These are phyloP conservation scores for Terrapene triunguis DNA, from an alignment of 2,113 vertebrate genomes.

Conservation along the genomic window DNA sequence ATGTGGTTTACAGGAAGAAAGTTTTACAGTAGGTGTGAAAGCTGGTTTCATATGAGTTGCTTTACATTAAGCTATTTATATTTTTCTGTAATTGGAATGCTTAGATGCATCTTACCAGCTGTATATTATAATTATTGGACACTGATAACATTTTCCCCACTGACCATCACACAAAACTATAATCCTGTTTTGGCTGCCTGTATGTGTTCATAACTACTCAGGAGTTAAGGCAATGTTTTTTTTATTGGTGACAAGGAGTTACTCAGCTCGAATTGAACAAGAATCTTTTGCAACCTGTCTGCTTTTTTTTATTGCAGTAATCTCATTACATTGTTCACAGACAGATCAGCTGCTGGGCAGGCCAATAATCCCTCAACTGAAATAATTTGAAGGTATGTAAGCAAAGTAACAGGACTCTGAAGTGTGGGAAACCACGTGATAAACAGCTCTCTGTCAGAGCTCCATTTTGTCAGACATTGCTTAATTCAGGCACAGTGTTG, in stretches of 20 bases:
- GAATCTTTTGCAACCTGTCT: neutral
- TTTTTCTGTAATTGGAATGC: neutral
- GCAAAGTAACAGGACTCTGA: neutral
- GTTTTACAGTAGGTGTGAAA: neutral
- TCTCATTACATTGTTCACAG: neutral
- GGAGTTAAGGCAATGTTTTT: neutral
- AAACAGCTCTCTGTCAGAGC: neutral
- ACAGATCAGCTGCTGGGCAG: accelerated
- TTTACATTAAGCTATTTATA: neutral
- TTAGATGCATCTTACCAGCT: neutral
- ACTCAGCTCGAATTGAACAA: neutral
- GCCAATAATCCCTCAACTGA: neutral
- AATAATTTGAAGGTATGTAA: neutral
- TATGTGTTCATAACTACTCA: neutral
- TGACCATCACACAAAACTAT: neutral
- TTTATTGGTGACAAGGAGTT: neutral
- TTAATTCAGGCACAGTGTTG: neutral
- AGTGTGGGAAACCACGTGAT: accelerated
- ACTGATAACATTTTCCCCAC: neutral
- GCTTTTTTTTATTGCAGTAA: accelerated
- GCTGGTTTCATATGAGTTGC: neutral
- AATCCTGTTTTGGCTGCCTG: neutral
- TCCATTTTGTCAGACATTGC: neutral
- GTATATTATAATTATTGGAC: neutral
- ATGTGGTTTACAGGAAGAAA: neutral